These are phyloP conservation scores for Varroa destructor DNA, from an alignment of 1,140 invertebrate genomes.

Conservation along the genomic window DNA sequence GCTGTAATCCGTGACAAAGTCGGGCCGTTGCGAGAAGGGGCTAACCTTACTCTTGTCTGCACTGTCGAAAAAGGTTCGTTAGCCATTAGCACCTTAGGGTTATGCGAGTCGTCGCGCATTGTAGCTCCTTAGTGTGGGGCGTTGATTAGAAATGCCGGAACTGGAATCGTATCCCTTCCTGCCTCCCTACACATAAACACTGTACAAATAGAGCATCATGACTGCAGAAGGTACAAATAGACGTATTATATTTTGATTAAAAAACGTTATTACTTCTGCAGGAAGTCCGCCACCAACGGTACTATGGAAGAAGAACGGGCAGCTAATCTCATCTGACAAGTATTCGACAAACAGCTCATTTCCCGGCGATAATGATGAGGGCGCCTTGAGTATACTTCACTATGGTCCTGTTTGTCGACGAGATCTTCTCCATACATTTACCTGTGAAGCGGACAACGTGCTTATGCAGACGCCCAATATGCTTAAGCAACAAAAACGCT, in stretches of 20 bases:
- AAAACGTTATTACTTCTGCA: background rate
- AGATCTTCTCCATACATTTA: slow-evolving; percentile 25
- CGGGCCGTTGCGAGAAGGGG: background rate
- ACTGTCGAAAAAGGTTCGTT: slow-evolving; percentile 14
- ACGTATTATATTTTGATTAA: background rate
- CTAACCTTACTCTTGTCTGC: slow-evolving; percentile 9
- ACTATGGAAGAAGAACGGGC: slow-evolving; percentile 23
- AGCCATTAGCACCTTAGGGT: background rate
- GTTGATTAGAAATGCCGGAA: too few species aligned
- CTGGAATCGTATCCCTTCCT: too few species aligned
- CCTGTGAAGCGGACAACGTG: slow-evolving; percentile 24
- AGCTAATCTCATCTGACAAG: slow-evolving; percentile 6
- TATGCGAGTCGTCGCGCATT: too few species aligned
- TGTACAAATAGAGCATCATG: too few species aligned
- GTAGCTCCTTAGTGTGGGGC: too few species aligned
- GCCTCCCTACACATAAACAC: too few species aligned
- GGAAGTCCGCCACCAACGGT: slow-evolving; percentile 17
- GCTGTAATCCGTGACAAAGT: slow-evolving; percentile 22
- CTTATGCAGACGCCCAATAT: slow-evolving; percentile 17
- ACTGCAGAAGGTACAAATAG: too few species aligned
- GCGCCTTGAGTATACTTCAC: slow-evolving; percentile 14
- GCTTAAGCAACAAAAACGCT: slow-evolving; percentile 11
- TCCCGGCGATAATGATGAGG: background rate
- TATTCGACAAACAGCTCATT: background rate
- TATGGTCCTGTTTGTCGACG: slow-evolving; percentile 9